Evolutionary conservation across 2,113 vertebrate species (phyloP).

Genomic region (Burhinus oedicnemus): DNA sequence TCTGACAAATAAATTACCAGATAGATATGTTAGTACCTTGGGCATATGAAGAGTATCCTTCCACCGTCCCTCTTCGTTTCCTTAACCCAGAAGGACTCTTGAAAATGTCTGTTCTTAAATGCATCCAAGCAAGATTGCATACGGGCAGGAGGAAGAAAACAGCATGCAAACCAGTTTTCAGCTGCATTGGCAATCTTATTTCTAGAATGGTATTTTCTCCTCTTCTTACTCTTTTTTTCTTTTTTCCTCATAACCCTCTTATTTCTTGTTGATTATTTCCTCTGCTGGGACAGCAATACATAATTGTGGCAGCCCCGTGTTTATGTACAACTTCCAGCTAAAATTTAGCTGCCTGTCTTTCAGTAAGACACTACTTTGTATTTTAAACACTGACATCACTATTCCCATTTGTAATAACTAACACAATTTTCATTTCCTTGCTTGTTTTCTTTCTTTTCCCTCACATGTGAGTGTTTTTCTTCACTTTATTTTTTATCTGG

Average conservation of each 20-base stretch:
- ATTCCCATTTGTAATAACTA: background rate
- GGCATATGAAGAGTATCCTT: background rate
- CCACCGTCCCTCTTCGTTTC: background rate
- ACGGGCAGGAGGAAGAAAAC: background rate
- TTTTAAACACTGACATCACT: background rate
- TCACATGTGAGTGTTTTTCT: background rate
- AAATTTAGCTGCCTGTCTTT: background rate
- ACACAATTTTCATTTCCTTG: background rate
- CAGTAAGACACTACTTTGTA: background rate
- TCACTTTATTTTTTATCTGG: background rate
- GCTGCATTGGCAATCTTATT: background rate
- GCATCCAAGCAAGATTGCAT: background rate
- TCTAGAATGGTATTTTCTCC: background rate
- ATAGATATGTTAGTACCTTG: background rate
- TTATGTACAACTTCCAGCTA: background rate
- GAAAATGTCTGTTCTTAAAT: background rate
- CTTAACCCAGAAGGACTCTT: background rate
- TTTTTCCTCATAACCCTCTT: background rate
- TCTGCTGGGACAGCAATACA: background rate
- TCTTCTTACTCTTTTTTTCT: background rate
- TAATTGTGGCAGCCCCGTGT: background rate
- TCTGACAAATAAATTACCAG: background rate
- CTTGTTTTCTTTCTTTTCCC: background rate
- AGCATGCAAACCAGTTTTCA: background rate
- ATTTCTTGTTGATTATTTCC: background rate